These are phyloP conservation scores for Ischnura elegans DNA, from an alignment of 2,888 invertebrate species.

Conservation along the genomic window DNA sequence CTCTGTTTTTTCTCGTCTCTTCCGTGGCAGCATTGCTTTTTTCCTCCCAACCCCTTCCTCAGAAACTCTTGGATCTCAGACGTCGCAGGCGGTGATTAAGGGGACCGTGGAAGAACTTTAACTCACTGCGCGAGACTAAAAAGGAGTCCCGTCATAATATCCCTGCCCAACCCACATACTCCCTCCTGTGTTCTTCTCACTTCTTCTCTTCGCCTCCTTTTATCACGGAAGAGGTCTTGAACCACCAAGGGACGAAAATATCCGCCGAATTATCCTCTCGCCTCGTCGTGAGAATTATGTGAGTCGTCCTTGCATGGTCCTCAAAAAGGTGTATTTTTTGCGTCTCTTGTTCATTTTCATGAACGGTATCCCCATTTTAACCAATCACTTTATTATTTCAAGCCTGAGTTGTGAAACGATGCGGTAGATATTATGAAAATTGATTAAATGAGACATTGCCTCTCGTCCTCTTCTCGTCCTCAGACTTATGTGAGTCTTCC, in stretches of 20 bases:
- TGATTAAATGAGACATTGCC: too few species aligned
- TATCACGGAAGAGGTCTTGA: neutral
- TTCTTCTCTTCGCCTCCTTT: neutral
- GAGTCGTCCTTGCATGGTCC: too few species aligned
- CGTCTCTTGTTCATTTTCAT: too few species aligned
- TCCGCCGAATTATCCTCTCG: neutral
- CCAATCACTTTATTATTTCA: too few species aligned
- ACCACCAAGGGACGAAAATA: neutral
- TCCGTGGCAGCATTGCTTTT: too few species aligned
- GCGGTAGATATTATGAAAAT: too few species aligned
- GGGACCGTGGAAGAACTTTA: neutral
- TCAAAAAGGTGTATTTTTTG: too few species aligned
- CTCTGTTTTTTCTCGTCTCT: neutral
- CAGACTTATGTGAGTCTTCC: too few species aligned
- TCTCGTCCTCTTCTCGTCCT: too few species aligned
- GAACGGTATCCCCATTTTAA: too few species aligned
- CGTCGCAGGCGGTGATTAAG: slow-evolving; percentile 25
- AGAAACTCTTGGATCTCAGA: neutral
- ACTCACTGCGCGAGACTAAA: neutral
- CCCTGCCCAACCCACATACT: neutral
- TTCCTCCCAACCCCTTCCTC: neutral
- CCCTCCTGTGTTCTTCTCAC: neutral
- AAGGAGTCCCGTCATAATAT: neutral
- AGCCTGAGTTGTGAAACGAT: too few species aligned
- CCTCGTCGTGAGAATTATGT: too few species aligned